Base-by-base conservation (phyloP, 2,888 invertebrate species). In the Drosophila nr. medialis region DNA sequence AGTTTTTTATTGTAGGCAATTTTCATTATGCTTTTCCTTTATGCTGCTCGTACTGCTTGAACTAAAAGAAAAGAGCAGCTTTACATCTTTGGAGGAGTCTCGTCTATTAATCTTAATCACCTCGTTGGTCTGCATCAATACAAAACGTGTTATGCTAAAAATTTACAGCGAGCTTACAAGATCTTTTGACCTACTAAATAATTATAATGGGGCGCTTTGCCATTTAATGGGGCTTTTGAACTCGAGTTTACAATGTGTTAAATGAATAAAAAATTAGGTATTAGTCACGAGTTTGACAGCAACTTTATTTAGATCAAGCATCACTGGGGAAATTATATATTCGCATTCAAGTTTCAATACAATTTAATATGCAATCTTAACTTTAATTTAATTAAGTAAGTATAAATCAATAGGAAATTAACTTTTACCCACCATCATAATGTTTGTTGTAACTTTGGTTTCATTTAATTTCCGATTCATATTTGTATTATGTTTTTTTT, bases 11-110 rank as follows among this genome's bases (percentile, higher is more conserved):
- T 58, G 62, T 36, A 32, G 59, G 29, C 63, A 68, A 66, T 82
- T 82, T 80, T 64, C 73, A 8, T 42, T 49, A 38, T 21, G 29
- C 36, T 64, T 73, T 51, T 58, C 32, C 32, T 65, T 64, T 53
- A n/a, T 34, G 27, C 32, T 6, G 50, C 27, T 50, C 42, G 29
- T 56, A 38, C 42, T 10, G n/a, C 11, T 67, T 1, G 29, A 29
- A 38, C 15, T 2, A 2, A 40, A 32, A 30, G 21, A 27, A 38
- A 15, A 29, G 7, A 32, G 51, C 18, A 27, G 21, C n/a, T 42
- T 18, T 30, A 27, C 1, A 18, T 27, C 15, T 7, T 38, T 18
- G 10, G 34, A 2, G 40, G 15, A 30, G 27, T 49, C 10, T 53
- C 18, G 18, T 6, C 1, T 7, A 18, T 40, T 42, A 29, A 24